Conservation (phyloP, 2,888 invertebrate species). For the Sarcophaga subvicina region DNA sequence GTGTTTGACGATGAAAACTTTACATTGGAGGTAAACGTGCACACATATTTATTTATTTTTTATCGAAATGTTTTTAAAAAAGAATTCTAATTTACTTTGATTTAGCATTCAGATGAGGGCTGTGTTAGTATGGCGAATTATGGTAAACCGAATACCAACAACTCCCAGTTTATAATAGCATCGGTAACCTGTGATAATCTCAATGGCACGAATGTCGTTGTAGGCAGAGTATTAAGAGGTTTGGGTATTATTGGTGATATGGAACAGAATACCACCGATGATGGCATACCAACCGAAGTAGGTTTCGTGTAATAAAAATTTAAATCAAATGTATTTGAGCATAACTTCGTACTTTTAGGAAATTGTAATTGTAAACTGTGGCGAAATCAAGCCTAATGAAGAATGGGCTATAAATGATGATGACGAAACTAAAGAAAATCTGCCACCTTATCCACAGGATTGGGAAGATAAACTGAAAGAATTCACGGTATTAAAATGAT, state of each 20-base stretch:
- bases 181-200: slow-evolving; percentile 89
- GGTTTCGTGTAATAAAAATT: neutral
- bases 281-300: slow-evolving; percentile 84
- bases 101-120: slow-evolving; percentile 84
- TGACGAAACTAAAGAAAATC: slow-evolving; percentile 88
- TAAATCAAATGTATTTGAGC: neutral
- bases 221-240: slow-evolving; percentile 91
- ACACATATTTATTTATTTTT: neutral
- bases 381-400: slow-evolving; percentile 85
- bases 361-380: slow-evolving; percentile 88
- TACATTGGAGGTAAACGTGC: slow-evolving; percentile 83
- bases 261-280: slow-evolving; percentile 84
- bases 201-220: slow-evolving; percentile 91
- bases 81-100: neutral
- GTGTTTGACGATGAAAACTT: slow-evolving; percentile 96
- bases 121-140: slow-evolving; percentile 91
- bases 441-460: slow-evolving; percentile 91
- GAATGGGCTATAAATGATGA: slow-evolving; percentile 87
- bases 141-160: slow-evolving; percentile 91
- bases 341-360: slow-evolving; percentile 81
- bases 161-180: slow-evolving; percentile 97
- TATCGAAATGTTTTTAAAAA: neutral
- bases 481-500: slow-evolving; percentile 71
- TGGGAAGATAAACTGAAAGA: slow-evolving; percentile 82
- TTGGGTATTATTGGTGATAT: slow-evolving; percentile 88